These are phyloP conservation scores for Benthosema pterotum DNA, from an alignment of 2,797 vertebrate species.

Conservation along the genomic window DNA sequence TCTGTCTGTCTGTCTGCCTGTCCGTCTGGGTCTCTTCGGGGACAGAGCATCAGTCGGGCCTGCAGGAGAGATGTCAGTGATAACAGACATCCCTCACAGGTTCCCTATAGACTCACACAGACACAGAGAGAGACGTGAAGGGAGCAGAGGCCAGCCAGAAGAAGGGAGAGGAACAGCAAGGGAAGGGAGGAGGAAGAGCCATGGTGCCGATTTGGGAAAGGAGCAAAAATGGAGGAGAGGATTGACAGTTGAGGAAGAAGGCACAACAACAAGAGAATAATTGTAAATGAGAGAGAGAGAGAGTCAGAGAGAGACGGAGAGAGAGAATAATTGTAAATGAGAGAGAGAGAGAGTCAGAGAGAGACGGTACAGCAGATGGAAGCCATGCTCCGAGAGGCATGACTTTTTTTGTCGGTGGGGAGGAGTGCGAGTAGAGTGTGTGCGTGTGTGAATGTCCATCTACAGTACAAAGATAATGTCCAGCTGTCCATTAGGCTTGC, in stretches of 20 bases:
- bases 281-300: conserved; percentile 21
- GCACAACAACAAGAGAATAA: background rate
- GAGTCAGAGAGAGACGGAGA: conserved; percentile 19
- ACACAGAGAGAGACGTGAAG: background rate
- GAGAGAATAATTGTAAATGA: conserved; percentile 16
- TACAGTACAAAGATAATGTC: conserved; percentile 45
- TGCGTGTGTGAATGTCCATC: conserved; percentile 42
- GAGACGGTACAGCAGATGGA: background rate
- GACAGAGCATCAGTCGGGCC: conserved; percentile 6
- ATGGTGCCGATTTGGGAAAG: background rate
- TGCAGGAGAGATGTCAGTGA: conserved; percentile 1
- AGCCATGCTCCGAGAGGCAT: background rate
- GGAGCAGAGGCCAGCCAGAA: conserved; percentile 1
- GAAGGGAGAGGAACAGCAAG: conserved; percentile 5
- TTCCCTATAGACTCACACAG: too few species aligned
- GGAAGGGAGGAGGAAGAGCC: background rate
- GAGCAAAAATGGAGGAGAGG: conserved; percentile 2
- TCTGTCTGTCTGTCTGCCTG: background rate
- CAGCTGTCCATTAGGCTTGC: conserved; percentile 48
- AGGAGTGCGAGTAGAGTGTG: conserved; percentile 33
- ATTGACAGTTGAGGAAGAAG: background rate
- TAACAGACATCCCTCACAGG: background rate
- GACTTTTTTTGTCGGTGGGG: background rate
- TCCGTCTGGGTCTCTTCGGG: conserved; percentile 4
- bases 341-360: conserved; percentile 27